Percentiles rank a stretch among this genome's conserved stretches.
phyloP scores from a whole-genome alignment of 2,888 invertebrate genomes.

The Chamaedrilus cognettii region DNA sequence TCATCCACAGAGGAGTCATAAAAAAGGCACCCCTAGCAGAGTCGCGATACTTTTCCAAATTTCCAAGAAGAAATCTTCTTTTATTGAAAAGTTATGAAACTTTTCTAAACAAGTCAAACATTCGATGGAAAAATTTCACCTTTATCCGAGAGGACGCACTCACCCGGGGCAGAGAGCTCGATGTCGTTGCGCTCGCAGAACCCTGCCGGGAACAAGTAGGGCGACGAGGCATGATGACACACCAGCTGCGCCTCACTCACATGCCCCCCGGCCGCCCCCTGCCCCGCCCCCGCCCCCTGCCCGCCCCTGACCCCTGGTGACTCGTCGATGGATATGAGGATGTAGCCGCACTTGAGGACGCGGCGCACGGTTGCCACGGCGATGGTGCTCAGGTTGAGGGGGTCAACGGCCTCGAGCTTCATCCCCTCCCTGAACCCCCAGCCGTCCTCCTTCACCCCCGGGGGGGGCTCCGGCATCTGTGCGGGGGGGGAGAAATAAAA shows the following conservation, averaged over 20 bases:
- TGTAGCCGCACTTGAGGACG: constrained; percentile 86
- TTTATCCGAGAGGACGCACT: too few species aligned
- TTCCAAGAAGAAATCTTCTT: too few species aligned
- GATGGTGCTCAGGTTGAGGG: constrained; percentile 89
- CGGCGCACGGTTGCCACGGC: constrained; percentile 96
- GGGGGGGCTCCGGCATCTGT: neutral
- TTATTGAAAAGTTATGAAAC: too few species aligned
- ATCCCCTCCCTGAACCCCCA: constrained; percentile 81
- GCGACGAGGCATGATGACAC: constrained; percentile 92
- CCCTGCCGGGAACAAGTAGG: constrained; percentile 93
- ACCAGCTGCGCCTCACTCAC: constrained; percentile 65
- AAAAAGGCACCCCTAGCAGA: too few species aligned
- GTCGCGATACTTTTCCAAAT: too few species aligned
- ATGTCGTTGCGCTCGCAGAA: constrained; percentile 86
- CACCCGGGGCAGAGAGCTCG: too few species aligned
- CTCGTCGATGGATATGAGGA: constrained; percentile 96
- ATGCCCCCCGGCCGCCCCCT: constrained; percentile 62
- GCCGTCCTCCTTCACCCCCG: constrained; percentile 34
- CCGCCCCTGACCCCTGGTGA: too few species aligned
- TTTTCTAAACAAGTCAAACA: too few species aligned
- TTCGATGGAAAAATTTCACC: too few species aligned
- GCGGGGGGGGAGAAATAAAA: neutral
- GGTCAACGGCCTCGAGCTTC: constrained; percentile 98
- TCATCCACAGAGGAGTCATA: too few species aligned
- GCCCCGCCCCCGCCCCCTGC: neutral